phyloP scores from a whole-genome alignment of 2,888 invertebrate genomes.

The Amphipyra berbera region DNA sequence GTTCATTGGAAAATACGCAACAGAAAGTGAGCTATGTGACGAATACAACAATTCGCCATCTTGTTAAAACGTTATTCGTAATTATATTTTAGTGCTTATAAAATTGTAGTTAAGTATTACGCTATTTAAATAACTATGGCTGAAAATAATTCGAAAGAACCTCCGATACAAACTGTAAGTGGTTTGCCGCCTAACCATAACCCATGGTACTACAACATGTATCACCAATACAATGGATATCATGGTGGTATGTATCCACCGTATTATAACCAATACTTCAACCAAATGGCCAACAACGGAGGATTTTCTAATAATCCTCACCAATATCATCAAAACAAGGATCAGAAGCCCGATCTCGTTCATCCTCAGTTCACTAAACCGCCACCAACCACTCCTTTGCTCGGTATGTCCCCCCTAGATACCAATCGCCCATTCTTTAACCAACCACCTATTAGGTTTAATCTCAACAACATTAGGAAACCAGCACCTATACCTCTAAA shows the following conservation, averaged over 20 bases:
- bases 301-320: slow-evolving; percentile 71
- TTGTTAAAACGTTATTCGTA: slow-evolving; percentile 55
- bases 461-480: slow-evolving; percentile 82
- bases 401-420: slow-evolving; percentile 85
- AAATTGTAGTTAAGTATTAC: too few species aligned
- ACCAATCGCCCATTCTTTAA: slow-evolving; percentile 82
- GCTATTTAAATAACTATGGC: slow-evolving; percentile 66
- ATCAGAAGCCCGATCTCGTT: slow-evolving; percentile 70
- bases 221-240: slow-evolving; percentile 81
- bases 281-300: slow-evolving; percentile 79
- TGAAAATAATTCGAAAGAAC: slow-evolving; percentile 82
- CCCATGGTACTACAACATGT: slow-evolving; percentile 85
- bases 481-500: slow-evolving; percentile 78
- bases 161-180: slow-evolving; percentile 84
- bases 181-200: slow-evolving; percentile 82
- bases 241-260: slow-evolving; percentile 84
- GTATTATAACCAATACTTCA: slow-evolving; percentile 87
- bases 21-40: too few species aligned
- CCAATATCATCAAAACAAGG: slow-evolving; percentile 78
- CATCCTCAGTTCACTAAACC: slow-evolving; percentile 78
- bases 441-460: slow-evolving; percentile 85
- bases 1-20: neutral
- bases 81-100: too few species aligned
- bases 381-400: slow-evolving; percentile 76
- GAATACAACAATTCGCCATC: slow-evolving; percentile 65